Base-by-base conservation (phyloP, 2,888 invertebrate genomes). In the Brachycybe producta region DNA sequence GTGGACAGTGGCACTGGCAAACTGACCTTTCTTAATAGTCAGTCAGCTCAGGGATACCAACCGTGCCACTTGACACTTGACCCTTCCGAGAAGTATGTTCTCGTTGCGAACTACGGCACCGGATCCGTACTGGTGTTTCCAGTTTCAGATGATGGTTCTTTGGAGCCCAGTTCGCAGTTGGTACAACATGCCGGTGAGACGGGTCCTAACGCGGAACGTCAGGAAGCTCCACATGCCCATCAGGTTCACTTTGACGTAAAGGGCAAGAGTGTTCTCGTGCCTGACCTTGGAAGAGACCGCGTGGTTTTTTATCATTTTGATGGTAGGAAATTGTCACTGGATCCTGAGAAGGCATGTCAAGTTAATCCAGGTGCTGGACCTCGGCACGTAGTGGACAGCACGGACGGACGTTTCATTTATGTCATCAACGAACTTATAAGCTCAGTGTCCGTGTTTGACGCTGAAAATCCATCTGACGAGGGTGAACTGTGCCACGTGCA, bases 91-190 rank as follows among this genome's bases (percentile, higher is more conserved):
- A 40, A 23, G 40, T 40, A 19, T 8, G 4, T 40, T 5, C 40
- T 40, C n/a, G 21, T 40, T 17, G 40, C 19, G 4, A 40, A 40
- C 40, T 40, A 40, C 21, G 40, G 40, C 19, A 40, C 19, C 15
- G 40, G 40, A 17, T 21, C 40, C 5, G 40, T 23, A n/a, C 21
- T 23, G 21, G 21, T 21, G 3, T 23, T 19, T 5, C 40, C 17
- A 3, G 40, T 40, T 8, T 19, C 15, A n/a, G 5, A 19, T 17
- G 40, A 40, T 40, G 40, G 40, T 21, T 19, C 40, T 3, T n/a
- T 40, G 5, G 23, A 23, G n/a, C n/a, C 17, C 5, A 19, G n/a
- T 3, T 19, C 40, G 13, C 3, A 40, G 21, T 21, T 23, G n/a
- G n/a, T 17, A n/a, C 15, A 40, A 23, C n/a, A 40, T 40, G 40